Evolutionary conservation across 2,797 vertebrate species (phyloP).

Genomic region (Syncerus caffer): DNA sequence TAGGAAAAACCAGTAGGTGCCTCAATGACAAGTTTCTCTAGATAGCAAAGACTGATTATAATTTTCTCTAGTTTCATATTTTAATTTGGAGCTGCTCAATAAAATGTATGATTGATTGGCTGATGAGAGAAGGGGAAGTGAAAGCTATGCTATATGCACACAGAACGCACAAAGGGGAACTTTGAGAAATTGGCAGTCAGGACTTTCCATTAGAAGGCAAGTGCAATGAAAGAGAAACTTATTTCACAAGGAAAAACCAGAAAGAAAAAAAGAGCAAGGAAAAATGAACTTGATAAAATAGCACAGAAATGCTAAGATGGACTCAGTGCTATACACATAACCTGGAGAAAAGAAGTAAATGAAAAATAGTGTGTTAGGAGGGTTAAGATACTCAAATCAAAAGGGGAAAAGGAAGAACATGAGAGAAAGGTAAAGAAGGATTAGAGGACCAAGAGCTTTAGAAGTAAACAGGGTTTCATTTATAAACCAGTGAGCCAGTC

Average conservation of each 20-base stretch:
- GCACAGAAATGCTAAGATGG: constrained; percentile 60
- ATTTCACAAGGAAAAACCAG: background rate
- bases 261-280: background rate
- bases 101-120: background rate
- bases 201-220: background rate
- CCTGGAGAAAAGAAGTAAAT: constrained; percentile 71
- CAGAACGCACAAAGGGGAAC: constrained; percentile 11
- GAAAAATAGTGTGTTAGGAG: constrained; percentile 45
- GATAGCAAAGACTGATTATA: background rate
- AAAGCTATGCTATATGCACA: background rate
- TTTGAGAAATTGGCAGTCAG: background rate
- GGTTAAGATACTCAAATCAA: background rate
- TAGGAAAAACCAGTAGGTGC: background rate
- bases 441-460: background rate
- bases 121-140: background rate
- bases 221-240: background rate
- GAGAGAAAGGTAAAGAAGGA: background rate
- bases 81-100: background rate
- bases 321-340: constrained; percentile 58
- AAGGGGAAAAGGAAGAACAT: background rate
- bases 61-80: background rate
- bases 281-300: background rate
- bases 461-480: constrained; percentile 51
- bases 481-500: constrained; percentile 68
- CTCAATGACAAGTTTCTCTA: background rate